A percentile compares a stretch with the other conserved stretches of the same genome.
phyloP scores from a whole-genome alignment of 2,888 invertebrate species.

The Ellobium chinense region DNA sequence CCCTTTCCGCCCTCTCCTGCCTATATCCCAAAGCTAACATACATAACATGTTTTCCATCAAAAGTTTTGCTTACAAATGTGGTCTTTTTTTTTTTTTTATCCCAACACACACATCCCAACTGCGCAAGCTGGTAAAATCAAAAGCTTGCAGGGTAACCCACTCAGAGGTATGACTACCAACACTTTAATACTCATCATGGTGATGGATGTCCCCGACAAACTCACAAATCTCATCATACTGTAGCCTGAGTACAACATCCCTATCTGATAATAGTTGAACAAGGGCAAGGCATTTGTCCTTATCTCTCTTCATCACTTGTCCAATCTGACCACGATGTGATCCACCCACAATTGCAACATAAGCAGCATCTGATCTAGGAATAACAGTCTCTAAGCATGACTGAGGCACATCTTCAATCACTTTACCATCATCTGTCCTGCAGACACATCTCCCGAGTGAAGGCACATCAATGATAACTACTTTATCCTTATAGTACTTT shows the following conservation, averaged over 20 bases:
- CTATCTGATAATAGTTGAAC: constrained; percentile 78
- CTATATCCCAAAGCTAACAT: too few relatives aligned
- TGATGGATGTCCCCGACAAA: constrained; percentile 76
- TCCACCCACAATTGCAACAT: constrained; percentile 78
- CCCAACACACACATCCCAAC: too few relatives aligned
- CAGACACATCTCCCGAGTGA: constrained; percentile 74
- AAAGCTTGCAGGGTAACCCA: too few relatives aligned
- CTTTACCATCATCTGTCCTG: constrained; percentile 75
- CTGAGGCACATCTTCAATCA: constrained; percentile 76
- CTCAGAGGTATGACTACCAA: too few relatives aligned
- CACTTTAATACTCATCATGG: constrained; percentile 68
- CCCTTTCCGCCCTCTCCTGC: too few relatives aligned
- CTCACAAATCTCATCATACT: constrained; percentile 80
- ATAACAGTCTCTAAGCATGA: constrained; percentile 79
- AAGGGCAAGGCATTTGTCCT: constrained; percentile 74
- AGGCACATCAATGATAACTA: constrained; percentile 77
- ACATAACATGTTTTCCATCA: too few relatives aligned
- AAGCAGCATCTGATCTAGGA: constrained; percentile 73
- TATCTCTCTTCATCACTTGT: constrained; percentile 77
- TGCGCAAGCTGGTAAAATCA: too few relatives aligned
- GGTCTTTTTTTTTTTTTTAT: too few relatives aligned
- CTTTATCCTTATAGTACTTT: constrained; percentile 71
- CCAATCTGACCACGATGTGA: constrained; percentile 75
- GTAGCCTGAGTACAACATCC: constrained; percentile 73
- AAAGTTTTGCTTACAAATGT: too few relatives aligned